These are phyloP conservation scores for Idaea dimidiata DNA, from an alignment of 2,888 invertebrate species.

Conservation along the genomic window DNA sequence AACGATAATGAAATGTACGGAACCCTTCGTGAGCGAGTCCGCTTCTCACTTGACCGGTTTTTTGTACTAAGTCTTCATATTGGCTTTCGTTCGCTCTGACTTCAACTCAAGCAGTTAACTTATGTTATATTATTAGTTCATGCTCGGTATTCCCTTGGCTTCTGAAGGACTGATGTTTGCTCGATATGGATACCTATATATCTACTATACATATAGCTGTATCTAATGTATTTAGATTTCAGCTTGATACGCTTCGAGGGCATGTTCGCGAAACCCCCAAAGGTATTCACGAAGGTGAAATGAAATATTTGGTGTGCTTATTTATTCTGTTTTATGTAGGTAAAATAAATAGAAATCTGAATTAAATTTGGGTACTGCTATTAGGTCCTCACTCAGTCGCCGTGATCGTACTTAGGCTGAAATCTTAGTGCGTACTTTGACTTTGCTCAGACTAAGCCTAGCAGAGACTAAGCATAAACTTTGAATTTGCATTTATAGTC, in stretches of 20 bases:
- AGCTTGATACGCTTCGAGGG: not conserved
- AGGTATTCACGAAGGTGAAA: not conserved
- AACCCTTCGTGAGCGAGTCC: no score
- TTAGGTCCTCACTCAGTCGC: no score
- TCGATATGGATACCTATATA: not conserved
- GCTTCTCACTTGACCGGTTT: no score
- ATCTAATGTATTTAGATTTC: not conserved
- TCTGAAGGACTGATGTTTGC: not conserved
- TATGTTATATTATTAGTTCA: not conserved
- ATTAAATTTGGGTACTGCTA: no score
- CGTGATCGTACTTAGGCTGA: no score
- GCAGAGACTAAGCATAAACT: no score
- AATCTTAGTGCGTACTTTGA: no score
- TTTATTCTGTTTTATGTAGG: not conserved
- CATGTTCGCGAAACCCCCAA: not conserved
- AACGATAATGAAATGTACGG: no score
- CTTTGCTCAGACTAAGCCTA: no score
- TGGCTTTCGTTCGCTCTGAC: not conserved
- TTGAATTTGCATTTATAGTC: no score
- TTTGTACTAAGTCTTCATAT: not conserved
- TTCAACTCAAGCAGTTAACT: not conserved
- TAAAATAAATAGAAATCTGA: not conserved
- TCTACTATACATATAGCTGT: not conserved
- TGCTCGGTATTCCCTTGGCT: not conserved
- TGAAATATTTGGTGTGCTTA: not conserved